Evolutionary conservation across 1,140 invertebrate species (phyloP).

Genomic region (Drosophila sechellia): DNA sequence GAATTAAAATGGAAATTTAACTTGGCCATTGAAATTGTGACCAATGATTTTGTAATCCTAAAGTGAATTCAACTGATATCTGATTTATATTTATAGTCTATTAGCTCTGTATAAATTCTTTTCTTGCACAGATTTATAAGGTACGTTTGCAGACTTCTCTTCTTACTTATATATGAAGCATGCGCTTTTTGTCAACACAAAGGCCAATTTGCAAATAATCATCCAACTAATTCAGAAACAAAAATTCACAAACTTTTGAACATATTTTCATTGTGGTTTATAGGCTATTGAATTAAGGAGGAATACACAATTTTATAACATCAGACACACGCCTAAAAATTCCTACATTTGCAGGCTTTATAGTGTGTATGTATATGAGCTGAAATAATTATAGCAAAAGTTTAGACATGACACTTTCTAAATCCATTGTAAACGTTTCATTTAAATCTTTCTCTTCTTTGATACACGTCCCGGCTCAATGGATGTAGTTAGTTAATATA

Average conservation of each 20-base stretch:
- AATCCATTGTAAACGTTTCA: neutral
- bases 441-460: slow-evolving; percentile 12
- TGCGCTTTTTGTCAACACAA: slow-evolving; percentile 85
- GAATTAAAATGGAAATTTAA: slow-evolving; percentile 33
- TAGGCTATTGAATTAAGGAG: slow-evolving; percentile 1
- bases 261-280: slow-evolving; percentile 19
- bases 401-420: neutral
- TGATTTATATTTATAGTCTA: slow-evolving; percentile 63
- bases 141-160: slow-evolving; percentile 16
- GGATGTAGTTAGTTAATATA: neutral
- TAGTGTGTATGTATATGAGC: slow-evolving; percentile 12
- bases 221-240: slow-evolving; percentile 84
- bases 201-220: slow-evolving; percentile 85
- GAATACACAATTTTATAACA: neutral
- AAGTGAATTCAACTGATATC: slow-evolving; percentile 74
- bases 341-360: neutral
- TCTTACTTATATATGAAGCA: slow-evolving; percentile 58
- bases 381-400: slow-evolving; percentile 24
- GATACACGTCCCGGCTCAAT: neutral
- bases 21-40: slow-evolving; percentile 54
- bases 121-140: slow-evolving; percentile 64
- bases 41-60: slow-evolving; percentile 28
- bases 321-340: slow-evolving; percentile 5
- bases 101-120: slow-evolving; percentile 31
- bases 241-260: slow-evolving; percentile 70